Evolutionary conservation across 2,113 vertebrate genomes (phyloP), one percentile per base, ranked within the genome.

Genomic region (Mugil cephalus): DNA sequence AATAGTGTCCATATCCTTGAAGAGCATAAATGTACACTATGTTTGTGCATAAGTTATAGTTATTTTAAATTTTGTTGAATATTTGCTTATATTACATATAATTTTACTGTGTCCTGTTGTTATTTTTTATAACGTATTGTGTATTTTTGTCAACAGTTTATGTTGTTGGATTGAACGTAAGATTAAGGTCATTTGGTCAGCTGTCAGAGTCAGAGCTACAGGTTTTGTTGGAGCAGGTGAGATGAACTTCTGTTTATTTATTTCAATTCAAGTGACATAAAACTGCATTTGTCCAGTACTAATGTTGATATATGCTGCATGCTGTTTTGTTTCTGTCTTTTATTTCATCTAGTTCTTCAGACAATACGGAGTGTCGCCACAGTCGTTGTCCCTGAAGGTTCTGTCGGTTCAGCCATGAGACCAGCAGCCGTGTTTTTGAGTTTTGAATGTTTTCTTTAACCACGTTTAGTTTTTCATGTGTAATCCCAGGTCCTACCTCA

Each of bases 111-210:
- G 1, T 36, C 38, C 9, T 18, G 9, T 3, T n/a, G 11, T 46
- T 35, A 10, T 65, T 47, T 74, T 46, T 2, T 70, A 12, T 46
- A 69, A 71, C 24, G 9, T 69, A 10, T 11, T 62, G 7, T 79
- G 2, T 13, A 12, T 69, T 62, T 69, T 0, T 70, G 2, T 70
- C 34, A 50, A 77, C 72, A 84, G 82, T 55, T 55, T 38, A 60
- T 47, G 51, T 84, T 39, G 10, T 74, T 36, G 71, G 5, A 38
- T 0, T 87, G 13, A 59, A 70, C 4, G 7, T 78, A 1, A 18
- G 1, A 63, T 18, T 86, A 10, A 50, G 11, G 34, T 72, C 66
- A 11, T 14, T 2, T 3, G 3, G 0, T 59, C 13, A n/a, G 24
- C 34, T 70, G 19, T 77, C 79, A 24, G 24, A 75, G 0, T 61